Conservation (phyloP, 2,797 vertebrate species). For the Hypotaenidia philippensis region DNA sequence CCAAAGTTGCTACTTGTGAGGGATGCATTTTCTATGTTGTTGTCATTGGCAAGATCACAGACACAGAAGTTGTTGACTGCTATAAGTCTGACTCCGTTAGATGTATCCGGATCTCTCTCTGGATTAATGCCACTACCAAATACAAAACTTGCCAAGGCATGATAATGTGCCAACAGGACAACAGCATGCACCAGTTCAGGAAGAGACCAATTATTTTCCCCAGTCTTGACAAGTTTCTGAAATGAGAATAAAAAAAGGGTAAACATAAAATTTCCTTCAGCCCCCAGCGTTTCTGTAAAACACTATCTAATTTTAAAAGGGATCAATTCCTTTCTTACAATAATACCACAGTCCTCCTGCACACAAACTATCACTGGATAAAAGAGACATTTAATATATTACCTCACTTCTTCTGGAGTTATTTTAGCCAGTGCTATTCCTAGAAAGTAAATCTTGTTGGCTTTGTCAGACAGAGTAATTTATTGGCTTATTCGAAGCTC, state of each 20-base stretch:
- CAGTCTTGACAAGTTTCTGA: constrained; percentile 89
- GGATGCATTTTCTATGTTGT: constrained; percentile 84
- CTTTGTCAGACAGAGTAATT: background rate
- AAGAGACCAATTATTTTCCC: constrained; percentile 90
- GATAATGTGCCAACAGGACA: constrained; percentile 87
- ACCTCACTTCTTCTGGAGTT: background rate
- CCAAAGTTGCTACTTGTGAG: constrained; percentile 80
- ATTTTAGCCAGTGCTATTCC: background rate
- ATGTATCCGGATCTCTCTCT: constrained; percentile 80
- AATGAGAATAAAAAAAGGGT: constrained; percentile 60
- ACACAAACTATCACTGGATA: background rate
- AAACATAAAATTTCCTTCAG: background rate
- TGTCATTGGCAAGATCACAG: constrained; percentile 86
- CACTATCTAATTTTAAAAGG: background rate
- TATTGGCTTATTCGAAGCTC: background rate
- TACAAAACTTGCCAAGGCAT: constrained; percentile 88
- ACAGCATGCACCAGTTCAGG: constrained; percentile 88
- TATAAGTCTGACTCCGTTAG: constrained; percentile 80
- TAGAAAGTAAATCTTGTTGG: background rate
- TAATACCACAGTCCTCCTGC: background rate
- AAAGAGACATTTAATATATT: background rate
- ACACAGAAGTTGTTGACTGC: constrained; percentile 84
- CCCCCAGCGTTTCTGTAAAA: background rate
- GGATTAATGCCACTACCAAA: constrained; percentile 89
- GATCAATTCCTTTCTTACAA: background rate